These are phyloP conservation scores for Dasypogon diadema DNA, from an alignment of 2,888 invertebrate genomes.

Conservation along the genomic window DNA sequence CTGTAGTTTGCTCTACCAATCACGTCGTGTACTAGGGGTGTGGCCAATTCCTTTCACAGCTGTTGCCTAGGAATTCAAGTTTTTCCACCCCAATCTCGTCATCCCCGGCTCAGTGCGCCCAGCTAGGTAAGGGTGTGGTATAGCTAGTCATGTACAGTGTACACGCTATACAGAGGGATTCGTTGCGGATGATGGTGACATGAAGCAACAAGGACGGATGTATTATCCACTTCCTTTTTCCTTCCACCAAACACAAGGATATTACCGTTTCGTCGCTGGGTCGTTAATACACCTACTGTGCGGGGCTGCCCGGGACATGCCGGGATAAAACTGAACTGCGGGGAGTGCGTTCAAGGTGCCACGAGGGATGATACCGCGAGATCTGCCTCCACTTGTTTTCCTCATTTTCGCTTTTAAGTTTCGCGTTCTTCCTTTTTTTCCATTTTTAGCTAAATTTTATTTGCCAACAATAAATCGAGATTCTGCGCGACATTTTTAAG, in stretches of 20 bases:
- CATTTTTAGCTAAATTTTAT: conserved; percentile 41
- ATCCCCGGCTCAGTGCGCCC: neutral
- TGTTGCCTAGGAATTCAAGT: conserved; percentile 54
- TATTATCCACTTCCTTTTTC: conserved; percentile 71
- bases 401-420: conserved; percentile 31
- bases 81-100: conserved; percentile 31
- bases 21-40: conserved; percentile 46
- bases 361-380: conserved; percentile 40
- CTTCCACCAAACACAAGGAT: conserved; percentile 70
- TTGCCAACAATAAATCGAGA: conserved; percentile 49
- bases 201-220: conserved; percentile 70
- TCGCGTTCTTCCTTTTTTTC: conserved; percentile 34
- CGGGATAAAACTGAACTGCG: conserved; percentile 7
- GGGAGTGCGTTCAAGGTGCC: conserved; percentile 15
- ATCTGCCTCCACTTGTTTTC: conserved; percentile 45
- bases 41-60: conserved; percentile 48
- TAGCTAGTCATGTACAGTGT: conserved; percentile 32
- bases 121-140: conserved; percentile 52
- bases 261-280: conserved; percentile 69
- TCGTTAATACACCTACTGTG: conserved; percentile 56
- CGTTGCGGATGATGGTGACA: conserved; percentile 63
- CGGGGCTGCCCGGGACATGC: conserved; percentile 48
- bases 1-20: conserved; percentile 49
- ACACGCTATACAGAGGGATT: conserved; percentile 29
- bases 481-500: conserved; percentile 51